phyloP scores from a whole-genome alignment of 2,797 vertebrate species.

The Gymnocypris eckloni region DNA sequence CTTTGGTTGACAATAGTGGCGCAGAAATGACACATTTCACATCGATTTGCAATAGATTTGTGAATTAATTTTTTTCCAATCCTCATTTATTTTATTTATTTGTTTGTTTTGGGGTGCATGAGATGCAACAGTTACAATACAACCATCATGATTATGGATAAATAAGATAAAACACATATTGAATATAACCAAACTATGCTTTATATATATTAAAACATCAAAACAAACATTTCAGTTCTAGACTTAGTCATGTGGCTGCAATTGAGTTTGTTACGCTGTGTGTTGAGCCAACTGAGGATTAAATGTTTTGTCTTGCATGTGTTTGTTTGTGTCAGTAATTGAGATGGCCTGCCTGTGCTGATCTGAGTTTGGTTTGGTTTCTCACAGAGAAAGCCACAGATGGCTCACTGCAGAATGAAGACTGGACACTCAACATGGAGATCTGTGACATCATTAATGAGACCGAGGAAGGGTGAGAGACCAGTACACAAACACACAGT shows the following conservation, averaged over 20 bases:
- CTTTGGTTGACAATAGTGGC: neutral
- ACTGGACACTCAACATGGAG: slow-evolving; percentile 99
- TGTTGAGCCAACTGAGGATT: neutral
- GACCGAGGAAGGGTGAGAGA: slow-evolving; percentile 79
- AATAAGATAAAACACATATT: neutral
- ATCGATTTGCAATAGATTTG: neutral
- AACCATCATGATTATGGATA: neutral
- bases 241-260: neutral
- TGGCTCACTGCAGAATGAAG: slow-evolving; percentile 94
- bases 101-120: neutral
- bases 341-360: neutral
- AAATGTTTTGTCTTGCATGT: neutral
- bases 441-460: slow-evolving; percentile 99
- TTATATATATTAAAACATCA: too few relatives aligned
- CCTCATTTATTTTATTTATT: neutral
- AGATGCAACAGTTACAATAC: neutral
- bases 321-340: slow-evolving; percentile 10
- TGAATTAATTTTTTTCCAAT: neutral
- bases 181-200: neutral
- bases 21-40: neutral
- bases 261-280: neutral
- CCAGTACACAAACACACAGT: slow-evolving; percentile 17
- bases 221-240: neutral
- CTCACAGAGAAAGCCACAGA: slow-evolving; percentile 94
- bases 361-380: slow-evolving; percentile 53